Evolutionary conservation across 2,888 invertebrate species (phyloP), one percentile per base, ranked within the genome.

Genomic region (Himalopsyche tibetana): DNA sequence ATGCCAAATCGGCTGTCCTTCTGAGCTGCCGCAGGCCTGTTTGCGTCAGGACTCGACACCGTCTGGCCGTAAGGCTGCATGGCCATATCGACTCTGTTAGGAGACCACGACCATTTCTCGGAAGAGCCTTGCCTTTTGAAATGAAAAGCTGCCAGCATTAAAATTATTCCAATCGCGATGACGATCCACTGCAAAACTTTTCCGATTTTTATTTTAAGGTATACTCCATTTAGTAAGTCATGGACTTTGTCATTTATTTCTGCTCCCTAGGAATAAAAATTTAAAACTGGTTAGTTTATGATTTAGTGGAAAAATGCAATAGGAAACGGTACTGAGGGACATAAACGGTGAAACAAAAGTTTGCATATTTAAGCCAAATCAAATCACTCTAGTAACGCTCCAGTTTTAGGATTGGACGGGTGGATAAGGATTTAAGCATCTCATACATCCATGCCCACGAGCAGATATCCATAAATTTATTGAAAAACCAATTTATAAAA

Each of bases 101-200:
- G 85, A 40, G 85, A 82, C 85, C 84, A 86, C 4, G 86, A 86
- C 84, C 86, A 86, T n/a, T 80, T 84, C n/a, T 86, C 86, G 17
- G 45, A 40, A 4, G 56, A 79, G 17, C 74, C 87, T 82, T 79
- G 63, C 82, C 86, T 51, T 51, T 63, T 84, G 45, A 85, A 63
- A 69, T 84, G 45, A 42, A 83, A 85, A 8, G 88, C 84, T 4
- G 84, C 86, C 83, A 88, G 63, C 87, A 89, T 89, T n/a, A 90
- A 56, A 0, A 91, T 40, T 0, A 93, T 81, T 0, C 93, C 92
- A 0, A 90, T 55, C 0, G 90, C 90, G 0, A 94, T 90, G 0
- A 94, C 81, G 4, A 91, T 74, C 94, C 94, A 94, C 42, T 93
- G 91, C 0, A 91, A 89, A 0, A 90, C 89, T 69, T 92, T 91